Conservation (phyloP, 2,797 vertebrate genomes). For the Amazona ochrocephala region DNA sequence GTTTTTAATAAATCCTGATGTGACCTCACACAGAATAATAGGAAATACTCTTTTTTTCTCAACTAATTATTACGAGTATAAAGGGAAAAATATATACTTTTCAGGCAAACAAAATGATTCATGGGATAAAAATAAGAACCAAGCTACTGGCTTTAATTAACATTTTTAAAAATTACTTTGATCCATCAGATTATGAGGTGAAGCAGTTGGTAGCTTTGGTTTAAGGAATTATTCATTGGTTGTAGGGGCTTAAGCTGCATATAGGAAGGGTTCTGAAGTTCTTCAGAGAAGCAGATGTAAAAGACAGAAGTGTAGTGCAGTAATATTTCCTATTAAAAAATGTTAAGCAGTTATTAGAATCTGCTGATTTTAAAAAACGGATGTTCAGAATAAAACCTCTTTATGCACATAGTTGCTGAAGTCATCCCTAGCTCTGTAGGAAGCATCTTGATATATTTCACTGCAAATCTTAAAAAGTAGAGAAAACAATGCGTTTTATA, state of each 20-base stretch:
- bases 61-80: not conserved
- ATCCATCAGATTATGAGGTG: not conserved
- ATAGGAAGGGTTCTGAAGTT: not conserved
- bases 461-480: not conserved
- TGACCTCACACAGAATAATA: not conserved
- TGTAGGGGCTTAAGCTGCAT: not conserved
- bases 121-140: not conserved
- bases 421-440: not conserved
- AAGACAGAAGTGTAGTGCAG: not conserved
- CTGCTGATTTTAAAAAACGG: not conserved
- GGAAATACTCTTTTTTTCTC: not conserved
- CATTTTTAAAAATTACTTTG: not conserved
- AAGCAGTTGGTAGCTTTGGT: not conserved
- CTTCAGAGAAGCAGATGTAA: not conserved
- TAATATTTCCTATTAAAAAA: not conserved
- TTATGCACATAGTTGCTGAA: not conserved
- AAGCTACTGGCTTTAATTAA: not conserved
- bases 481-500: not conserved
- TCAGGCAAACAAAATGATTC: not conserved
- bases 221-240: not conserved
- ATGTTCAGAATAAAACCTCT: not conserved
- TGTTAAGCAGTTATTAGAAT: not conserved
- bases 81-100: not conserved
- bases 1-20: not conserved
- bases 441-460: not conserved